Conservation (phyloP, 2,888 invertebrate species). For the Sinohyriopsis cumingii region DNA sequence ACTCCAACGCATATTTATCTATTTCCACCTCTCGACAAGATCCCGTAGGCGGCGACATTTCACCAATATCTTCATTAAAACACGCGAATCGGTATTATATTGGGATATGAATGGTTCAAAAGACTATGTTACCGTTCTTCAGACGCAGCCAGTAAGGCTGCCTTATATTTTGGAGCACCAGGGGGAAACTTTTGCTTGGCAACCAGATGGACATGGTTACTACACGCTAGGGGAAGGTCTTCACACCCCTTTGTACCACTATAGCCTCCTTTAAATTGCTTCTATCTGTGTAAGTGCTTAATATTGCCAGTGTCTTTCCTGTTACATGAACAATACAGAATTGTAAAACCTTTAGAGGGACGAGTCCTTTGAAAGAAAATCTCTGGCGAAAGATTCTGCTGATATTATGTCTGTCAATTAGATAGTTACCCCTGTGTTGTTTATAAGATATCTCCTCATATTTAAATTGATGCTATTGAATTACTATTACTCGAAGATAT, state of each 20-base stretch:
- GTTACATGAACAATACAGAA: too few species aligned
- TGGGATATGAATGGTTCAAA: conserved; percentile 30
- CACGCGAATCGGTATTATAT: conserved; percentile 13
- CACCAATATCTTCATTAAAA: too few species aligned
- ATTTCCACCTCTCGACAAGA: conserved; percentile 7
- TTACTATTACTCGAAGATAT: too few species aligned
- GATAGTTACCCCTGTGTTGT: too few species aligned
- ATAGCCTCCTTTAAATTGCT: background rate
- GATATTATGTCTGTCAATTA: too few species aligned
- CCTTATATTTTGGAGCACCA: conserved; percentile 35
- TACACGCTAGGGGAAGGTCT: conserved; percentile 40
- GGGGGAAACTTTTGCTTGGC: conserved; percentile 43
- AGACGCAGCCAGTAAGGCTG: conserved; percentile 21
- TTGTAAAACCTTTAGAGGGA: too few species aligned
- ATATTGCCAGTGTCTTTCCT: too few species aligned
- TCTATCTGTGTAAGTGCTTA: too few species aligned
- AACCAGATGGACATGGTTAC: conserved; percentile 30
- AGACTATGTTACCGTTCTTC: conserved; percentile 17
- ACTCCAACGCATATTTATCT: conserved; percentile 25
- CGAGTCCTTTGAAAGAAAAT: too few species aligned
- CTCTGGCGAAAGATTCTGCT: too few species aligned
- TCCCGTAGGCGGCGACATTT: conserved; percentile 43
- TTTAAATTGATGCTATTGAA: too few species aligned
- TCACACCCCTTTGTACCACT: conserved; percentile 29
- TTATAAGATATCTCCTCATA: too few species aligned